Conservation (phyloP, 2,888 invertebrate genomes). For the Aphelenchoides bicaudatus region DNA sequence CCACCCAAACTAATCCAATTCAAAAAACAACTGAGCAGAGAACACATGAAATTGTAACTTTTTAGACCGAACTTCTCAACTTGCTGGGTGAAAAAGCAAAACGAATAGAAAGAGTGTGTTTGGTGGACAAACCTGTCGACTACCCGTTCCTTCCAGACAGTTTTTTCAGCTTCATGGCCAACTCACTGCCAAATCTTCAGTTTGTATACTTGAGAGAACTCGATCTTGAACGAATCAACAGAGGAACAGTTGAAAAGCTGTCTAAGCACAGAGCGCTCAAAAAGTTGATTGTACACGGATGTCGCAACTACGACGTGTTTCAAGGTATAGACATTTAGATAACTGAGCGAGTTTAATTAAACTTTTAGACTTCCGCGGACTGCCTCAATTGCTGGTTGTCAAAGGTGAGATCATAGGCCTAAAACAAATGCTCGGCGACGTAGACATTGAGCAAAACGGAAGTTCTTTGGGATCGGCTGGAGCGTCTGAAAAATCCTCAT, state of each 20-base stretch:
- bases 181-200: conserved; percentile 52
- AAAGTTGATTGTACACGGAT: conserved; percentile 53
- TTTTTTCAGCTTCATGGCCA: conserved; percentile 58
- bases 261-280: conserved; percentile 54
- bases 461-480: conserved; percentile 4
- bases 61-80: conserved; percentile 48
- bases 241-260: conserved; percentile 56
- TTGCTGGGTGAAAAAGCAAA: conserved; percentile 50
- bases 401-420: conserved; percentile 18
- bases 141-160: conserved; percentile 60
- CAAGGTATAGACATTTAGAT: conserved; percentile 45
- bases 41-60: conserved; percentile 16
- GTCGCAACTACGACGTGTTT: conserved; percentile 59
- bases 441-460: conserved; percentile 8
- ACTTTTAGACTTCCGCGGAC: conserved; percentile 54
- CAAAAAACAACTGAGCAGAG: neutral
- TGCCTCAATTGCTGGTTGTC: conserved; percentile 60
- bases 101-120: conserved; percentile 58
- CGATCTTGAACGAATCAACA: conserved; percentile 59
- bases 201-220: conserved; percentile 60
- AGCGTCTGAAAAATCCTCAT: conserved; percentile 9
- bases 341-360: no score
- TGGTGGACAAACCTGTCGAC: conserved; percentile 60
- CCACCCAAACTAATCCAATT: conserved; percentile 1
- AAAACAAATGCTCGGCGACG: conserved; percentile 23